Base-by-base conservation (phyloP, 2,888 invertebrate genomes). In the Pharmacophagus antenor region DNA sequence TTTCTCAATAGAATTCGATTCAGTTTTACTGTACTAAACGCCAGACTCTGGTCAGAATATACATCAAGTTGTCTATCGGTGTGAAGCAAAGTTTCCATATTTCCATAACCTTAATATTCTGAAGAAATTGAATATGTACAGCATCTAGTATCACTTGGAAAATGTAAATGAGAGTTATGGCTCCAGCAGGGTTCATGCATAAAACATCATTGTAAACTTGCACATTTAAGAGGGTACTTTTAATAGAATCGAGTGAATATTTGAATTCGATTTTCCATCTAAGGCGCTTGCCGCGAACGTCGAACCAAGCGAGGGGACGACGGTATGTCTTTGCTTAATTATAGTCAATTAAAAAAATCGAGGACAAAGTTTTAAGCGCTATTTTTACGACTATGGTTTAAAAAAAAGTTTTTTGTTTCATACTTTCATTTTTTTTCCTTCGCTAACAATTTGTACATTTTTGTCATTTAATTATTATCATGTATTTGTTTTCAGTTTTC, bases 201-300 rank as follows among this genome's bases (percentile, higher is more conserved):
- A 59, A 59, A 48, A 59, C 58, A 60, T 60, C 23, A 60, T 55
- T 60, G 51, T 60, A 56, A 56, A 60, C 55, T 60, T 60, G 59
- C 59, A 55, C 59, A 55, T 55, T 60, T 55, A 60, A 60, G 55
- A 60, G 60, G 46, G 55, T 55, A 56, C 55, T 56, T 60, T 60
- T 60, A 60, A 60, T 60, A 51, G 60, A 60, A 60, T 60, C 47
- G 50, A 51, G 60, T 46, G 55, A 60, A 56, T 60, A 60, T 60
- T 60, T 60, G 23, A 60, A 60, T 60, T 56, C 37, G 56, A 60
- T 60, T 51, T 25, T 27, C 37, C 25, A 20, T 60, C 49, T 37
- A 49, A 22, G 37, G 31, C 44, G 27, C 15, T 1, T 27, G 6
- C 44, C 18, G 46, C 7, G 12, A 17, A 21, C 17, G 46, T 17